Conservation (phyloP, 2,888 invertebrate genomes). For the Thereva nobilitata region DNA sequence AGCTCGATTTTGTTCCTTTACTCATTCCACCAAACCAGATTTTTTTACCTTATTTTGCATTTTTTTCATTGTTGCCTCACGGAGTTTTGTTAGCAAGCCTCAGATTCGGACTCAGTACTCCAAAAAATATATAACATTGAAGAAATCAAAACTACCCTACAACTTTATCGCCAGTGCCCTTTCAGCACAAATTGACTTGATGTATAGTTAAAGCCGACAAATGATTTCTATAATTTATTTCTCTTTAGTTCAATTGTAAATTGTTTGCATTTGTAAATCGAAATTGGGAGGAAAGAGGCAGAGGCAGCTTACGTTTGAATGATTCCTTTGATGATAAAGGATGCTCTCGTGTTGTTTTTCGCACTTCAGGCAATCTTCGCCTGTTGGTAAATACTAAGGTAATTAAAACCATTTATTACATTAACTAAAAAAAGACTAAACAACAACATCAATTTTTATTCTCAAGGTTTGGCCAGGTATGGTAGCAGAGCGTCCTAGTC, state of each 20-base stretch:
- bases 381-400: slow-evolving; percentile 91
- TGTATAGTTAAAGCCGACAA: background rate
- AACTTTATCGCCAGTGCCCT: too few species aligned
- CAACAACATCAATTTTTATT: slow-evolving; percentile 36
- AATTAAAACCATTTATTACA: slow-evolving; percentile 39
- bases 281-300: slow-evolving; percentile 89
- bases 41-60: too few species aligned
- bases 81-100: too few species aligned
- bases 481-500: slow-evolving; percentile 85
- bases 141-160: too few species aligned
- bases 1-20: too few species aligned
- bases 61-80: too few species aligned
- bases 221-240: slow-evolving; percentile 30
- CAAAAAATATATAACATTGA: too few species aligned
- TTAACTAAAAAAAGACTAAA: slow-evolving; percentile 26
- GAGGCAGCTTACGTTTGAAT: slow-evolving; percentile 86
- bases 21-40: too few species aligned
- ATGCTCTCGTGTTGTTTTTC: slow-evolving; percentile 81
- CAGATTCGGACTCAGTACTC: too few species aligned
- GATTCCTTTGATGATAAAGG: slow-evolving; percentile 64
- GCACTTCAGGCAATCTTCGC: slow-evolving; percentile 85
- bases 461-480: slow-evolving; percentile 82
- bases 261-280: slow-evolving; percentile 86
- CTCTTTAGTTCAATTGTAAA: slow-evolving; percentile 74
- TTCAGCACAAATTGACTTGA: too few species aligned